Evolutionary conservation across 2,888 invertebrate species (phyloP).

Genomic region (Anodontia alba): DNA sequence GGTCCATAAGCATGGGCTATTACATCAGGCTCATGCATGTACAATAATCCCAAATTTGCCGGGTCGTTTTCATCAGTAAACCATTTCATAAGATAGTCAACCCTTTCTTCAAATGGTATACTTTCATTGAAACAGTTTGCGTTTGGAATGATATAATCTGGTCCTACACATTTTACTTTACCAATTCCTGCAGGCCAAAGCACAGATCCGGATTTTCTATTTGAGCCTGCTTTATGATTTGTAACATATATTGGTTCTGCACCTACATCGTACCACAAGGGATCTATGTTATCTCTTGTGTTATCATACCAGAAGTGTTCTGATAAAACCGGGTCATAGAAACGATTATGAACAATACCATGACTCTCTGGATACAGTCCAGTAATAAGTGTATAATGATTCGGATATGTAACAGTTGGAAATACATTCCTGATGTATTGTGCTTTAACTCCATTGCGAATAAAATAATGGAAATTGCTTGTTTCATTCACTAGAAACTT

Average conservation of each 20-base stretch:
- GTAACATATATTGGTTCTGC: slow-evolving; percentile 82
- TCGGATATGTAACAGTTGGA: slow-evolving; percentile 90
- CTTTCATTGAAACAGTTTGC: slow-evolving; percentile 77
- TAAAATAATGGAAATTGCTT: slow-evolving; percentile 87
- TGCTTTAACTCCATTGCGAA: slow-evolving; percentile 87
- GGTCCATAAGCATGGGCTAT: slow-evolving; percentile 87
- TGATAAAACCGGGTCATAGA: slow-evolving; percentile 86
- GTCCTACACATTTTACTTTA: slow-evolving; percentile 84
- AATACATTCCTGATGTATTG: slow-evolving; percentile 85
- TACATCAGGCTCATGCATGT: slow-evolving; percentile 90
- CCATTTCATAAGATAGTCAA: slow-evolving; percentile 76
- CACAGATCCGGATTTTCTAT: slow-evolving; percentile 88
- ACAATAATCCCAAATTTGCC: slow-evolving; percentile 89
- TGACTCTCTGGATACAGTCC: slow-evolving; percentile 88
- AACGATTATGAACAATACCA: slow-evolving; percentile 88
- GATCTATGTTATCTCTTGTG: slow-evolving; percentile 80
- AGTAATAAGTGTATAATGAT: slow-evolving; percentile 90
- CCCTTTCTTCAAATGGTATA: slow-evolving; percentile 32
- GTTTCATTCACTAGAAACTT: slow-evolving; percentile 84
- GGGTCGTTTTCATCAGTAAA: slow-evolving; percentile 85
- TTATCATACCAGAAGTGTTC: slow-evolving; percentile 54
- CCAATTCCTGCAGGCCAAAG: slow-evolving; percentile 90
- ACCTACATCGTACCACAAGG: slow-evolving; percentile 85
- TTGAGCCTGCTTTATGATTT: slow-evolving; percentile 87
- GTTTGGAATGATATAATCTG: slow-evolving; percentile 58